These are phyloP conservation scores for Sylvietta virens DNA, from an alignment of 2,113 vertebrate species.

Conservation along the genomic window DNA sequence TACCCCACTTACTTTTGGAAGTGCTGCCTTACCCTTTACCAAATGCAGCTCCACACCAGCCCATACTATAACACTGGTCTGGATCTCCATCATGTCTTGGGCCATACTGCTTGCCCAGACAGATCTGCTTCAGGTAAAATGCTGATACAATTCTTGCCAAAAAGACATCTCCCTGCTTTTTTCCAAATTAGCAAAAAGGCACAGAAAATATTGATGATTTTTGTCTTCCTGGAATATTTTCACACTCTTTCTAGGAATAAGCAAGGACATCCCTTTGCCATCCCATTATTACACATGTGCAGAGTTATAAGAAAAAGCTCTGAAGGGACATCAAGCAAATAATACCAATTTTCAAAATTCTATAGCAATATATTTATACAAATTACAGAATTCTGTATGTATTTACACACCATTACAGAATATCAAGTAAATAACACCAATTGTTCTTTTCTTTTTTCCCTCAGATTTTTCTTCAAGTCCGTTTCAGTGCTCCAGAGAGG, in stretches of 20 bases:
- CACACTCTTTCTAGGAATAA: neutral
- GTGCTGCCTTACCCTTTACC: neutral
- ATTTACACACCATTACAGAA: conserved; percentile 74
- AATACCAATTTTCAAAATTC: conserved; percentile 72
- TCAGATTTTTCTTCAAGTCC: conserved; percentile 12
- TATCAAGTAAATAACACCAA: conserved; percentile 52
- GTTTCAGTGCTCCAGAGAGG: conserved; percentile 26
- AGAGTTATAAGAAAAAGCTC: conserved; percentile 18
- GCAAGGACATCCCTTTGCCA: neutral
- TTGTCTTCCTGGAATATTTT: neutral
- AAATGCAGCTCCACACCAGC: neutral
- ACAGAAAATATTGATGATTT: neutral
- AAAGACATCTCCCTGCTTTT: neutral
- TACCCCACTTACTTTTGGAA: neutral
- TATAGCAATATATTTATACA: conserved; percentile 74
- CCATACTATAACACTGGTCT: neutral
- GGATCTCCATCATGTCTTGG: neutral
- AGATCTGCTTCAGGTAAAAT: neutral
- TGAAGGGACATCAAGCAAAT: conserved; percentile 67
- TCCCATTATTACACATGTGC: neutral
- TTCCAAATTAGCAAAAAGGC: neutral
- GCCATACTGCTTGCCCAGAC: neutral
- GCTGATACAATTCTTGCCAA: neutral
- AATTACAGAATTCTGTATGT: conserved; percentile 70
- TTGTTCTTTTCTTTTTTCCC: neutral